phyloP scores from a whole-genome alignment of 2,797 vertebrate genomes.

The Pteropus rufus region DNA sequence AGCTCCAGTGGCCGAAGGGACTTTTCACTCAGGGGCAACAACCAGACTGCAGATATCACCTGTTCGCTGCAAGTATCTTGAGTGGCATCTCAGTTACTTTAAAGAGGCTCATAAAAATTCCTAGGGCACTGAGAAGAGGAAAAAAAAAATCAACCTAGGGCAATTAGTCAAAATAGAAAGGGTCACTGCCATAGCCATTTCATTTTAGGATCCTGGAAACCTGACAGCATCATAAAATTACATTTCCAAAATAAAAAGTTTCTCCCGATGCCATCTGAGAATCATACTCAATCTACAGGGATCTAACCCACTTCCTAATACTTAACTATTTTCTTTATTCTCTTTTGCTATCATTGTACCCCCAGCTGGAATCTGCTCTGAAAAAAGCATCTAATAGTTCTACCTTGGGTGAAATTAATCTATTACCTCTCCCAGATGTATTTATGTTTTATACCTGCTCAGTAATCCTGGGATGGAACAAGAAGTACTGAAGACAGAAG shows the following conservation, averaged over 20 bases:
- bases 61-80: slow-evolving; percentile 33
- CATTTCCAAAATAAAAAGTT: slow-evolving; percentile 33
- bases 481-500: background rate
- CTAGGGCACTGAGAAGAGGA: background rate
- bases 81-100: slow-evolving; percentile 64
- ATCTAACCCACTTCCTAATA: slow-evolving; percentile 16
- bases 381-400: slow-evolving; percentile 29
- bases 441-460: background rate
- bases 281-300: background rate
- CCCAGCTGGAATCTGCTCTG: background rate
- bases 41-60: slow-evolving; percentile 45
- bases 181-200: slow-evolving; percentile 31
- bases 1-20: background rate
- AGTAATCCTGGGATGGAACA: background rate
- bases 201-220: slow-evolving; percentile 36
- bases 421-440: background rate
- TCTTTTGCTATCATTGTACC: background rate
- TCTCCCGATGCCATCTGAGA: background rate
- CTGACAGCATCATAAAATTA: slow-evolving; percentile 5
- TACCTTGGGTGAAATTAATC: background rate
- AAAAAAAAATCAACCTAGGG: background rate
- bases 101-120: slow-evolving; percentile 71
- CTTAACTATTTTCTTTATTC: background rate
- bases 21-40: slow-evolving; percentile 34
- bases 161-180: slow-evolving; percentile 47